Conservation (phyloP, 2,113 vertebrate genomes). For the Pangasianodon gigas region DNA sequence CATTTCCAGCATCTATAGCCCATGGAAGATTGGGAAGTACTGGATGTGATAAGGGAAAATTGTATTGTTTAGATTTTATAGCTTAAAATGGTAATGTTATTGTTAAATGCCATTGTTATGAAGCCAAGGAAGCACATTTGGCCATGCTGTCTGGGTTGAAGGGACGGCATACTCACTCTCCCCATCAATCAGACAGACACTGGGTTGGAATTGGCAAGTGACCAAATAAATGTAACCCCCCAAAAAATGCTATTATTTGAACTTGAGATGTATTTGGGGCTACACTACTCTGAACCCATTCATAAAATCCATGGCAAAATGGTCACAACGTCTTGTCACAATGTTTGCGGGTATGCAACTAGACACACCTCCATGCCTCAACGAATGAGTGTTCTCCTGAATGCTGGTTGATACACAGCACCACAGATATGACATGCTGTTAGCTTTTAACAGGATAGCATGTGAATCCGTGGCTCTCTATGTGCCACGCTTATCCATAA, state of each 20-base stretch:
- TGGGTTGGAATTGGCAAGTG: neutral
- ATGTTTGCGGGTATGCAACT: neutral
- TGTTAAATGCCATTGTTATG: neutral
- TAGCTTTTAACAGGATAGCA: neutral
- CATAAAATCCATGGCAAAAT: neutral
- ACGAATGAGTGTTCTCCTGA: neutral
- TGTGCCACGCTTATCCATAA: neutral
- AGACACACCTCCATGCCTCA: neutral
- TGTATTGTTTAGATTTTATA: neutral
- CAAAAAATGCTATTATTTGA: neutral
- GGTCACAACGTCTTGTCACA: neutral
- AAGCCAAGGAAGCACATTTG: neutral
- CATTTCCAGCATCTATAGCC: neutral
- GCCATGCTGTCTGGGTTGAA: neutral
- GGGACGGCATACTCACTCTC: neutral
- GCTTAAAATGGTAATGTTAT: neutral
- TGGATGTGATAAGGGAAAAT: neutral
- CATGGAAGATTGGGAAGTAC: neutral
- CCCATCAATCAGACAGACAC: neutral
- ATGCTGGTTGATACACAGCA: neutral
- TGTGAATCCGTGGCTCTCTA: neutral
- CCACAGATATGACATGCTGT: neutral
- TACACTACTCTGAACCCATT: neutral
- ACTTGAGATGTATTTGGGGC: neutral
- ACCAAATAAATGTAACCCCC: neutral